phyloP scores from a whole-genome alignment of 2,888 invertebrate species.

The Platycnemis pennipes region DNA sequence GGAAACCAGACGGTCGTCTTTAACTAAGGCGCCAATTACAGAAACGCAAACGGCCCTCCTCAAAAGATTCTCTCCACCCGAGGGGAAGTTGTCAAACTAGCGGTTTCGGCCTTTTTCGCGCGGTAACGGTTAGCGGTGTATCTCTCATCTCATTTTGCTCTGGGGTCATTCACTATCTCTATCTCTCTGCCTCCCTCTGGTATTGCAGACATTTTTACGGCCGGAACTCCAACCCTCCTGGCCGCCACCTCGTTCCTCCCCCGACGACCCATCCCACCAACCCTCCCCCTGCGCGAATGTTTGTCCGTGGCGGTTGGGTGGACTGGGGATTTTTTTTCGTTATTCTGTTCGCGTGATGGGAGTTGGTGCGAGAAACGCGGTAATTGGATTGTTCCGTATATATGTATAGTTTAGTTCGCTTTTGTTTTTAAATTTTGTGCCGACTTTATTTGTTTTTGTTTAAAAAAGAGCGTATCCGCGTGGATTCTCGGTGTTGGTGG shows the following conservation, averaged over 20 bases:
- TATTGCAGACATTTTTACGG: neutral
- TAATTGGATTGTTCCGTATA: constrained; percentile 61
- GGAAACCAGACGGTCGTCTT: too few relatives aligned
- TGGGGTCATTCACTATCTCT: neutral
- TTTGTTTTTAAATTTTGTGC: neutral
- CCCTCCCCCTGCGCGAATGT: neutral
- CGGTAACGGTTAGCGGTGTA: neutral
- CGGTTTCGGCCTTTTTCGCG: neutral
- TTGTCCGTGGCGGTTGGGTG: neutral
- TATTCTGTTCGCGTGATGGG: neutral
- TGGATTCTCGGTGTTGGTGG: constrained; percentile 5
- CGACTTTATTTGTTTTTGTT: too few relatives aligned
- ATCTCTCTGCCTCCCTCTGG: neutral
- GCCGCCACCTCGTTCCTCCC: neutral
- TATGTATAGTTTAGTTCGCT: constrained; percentile 48
- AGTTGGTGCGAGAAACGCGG: constrained; percentile 46
- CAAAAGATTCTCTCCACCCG: neutral
- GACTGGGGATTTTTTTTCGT: neutral
- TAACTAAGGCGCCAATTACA: too few relatives aligned
- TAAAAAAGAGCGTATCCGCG: neutral
- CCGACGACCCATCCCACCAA: neutral
- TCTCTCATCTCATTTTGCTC: neutral
- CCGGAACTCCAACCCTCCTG: neutral
- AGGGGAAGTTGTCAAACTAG: neutral
- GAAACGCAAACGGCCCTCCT: neutral